Percentiles rank a stretch among this genome's conserved stretches.
Evolutionary conservation across 2,888 invertebrate genomes (phyloP).

Genomic region (Baccha elongata): DNA sequence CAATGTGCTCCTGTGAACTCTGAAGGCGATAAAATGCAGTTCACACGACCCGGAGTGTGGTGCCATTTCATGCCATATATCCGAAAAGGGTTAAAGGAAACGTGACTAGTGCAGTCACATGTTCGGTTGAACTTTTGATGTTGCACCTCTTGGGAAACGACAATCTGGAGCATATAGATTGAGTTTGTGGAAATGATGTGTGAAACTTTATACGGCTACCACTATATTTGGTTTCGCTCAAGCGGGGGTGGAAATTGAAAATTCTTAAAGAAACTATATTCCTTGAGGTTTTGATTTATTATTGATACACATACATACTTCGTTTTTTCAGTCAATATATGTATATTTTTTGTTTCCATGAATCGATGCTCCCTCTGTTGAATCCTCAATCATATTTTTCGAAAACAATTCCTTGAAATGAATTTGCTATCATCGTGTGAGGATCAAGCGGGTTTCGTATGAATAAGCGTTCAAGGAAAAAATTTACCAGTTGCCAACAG

Average conservation of each 20-base stretch:
- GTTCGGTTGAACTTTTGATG: slow-evolving; percentile 19
- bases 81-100: not conserved
- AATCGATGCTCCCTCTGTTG: not conserved
- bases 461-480: no score
- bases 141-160: slow-evolving; percentile 16
- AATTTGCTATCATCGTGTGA: no score
- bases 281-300: no score
- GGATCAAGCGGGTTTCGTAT: no score
- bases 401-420: no score
- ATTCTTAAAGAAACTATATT: not conserved
- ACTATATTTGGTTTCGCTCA: not conserved
- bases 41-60: slow-evolving; percentile 15
- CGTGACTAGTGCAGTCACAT: slow-evolving; percentile 44
- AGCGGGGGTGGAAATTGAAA: not conserved
- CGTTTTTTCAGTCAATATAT: no score
- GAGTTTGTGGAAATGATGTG: not conserved
- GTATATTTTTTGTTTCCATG: not conserved
- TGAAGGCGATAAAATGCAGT: slow-evolving; percentile 2
- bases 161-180: not conserved
- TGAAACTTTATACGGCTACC: slow-evolving; percentile 4
- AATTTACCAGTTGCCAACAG: slow-evolving; percentile 5
- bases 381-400: slow-evolving; percentile 9
- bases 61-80: slow-evolving; percentile 3
- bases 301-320: no score
- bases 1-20: slow-evolving; percentile 6